Evolutionary conservation across 1,140 invertebrate genomes (phyloP).

Genomic region (Gonioctena quinquepunctata): DNA sequence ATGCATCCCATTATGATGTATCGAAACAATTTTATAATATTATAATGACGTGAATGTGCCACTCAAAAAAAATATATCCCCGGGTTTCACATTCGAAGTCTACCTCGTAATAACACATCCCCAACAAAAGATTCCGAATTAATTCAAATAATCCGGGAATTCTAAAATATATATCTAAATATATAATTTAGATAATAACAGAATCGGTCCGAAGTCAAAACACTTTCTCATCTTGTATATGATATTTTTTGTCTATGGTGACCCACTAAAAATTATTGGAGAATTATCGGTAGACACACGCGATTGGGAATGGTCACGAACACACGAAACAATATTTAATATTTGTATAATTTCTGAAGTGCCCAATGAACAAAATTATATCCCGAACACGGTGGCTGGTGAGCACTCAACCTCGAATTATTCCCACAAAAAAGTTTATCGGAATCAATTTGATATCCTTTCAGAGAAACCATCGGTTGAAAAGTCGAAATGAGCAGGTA

Average conservation of each 20-base stretch:
- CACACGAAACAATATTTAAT: slow-evolving; percentile 13
- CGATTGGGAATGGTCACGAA: slow-evolving; percentile 33
- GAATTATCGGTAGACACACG: slow-evolving; percentile 35
- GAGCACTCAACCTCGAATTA: slow-evolving; percentile 8
- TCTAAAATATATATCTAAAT: slow-evolving; percentile 28
- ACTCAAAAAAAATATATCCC: slow-evolving; percentile 15
- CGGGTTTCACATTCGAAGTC: slow-evolving; percentile 2
- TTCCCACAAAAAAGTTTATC: not conserved
- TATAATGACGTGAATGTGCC: not conserved
- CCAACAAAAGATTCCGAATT: slow-evolving; percentile 16
- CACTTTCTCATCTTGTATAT: slow-evolving; percentile 22
- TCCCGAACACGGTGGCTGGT: slow-evolving; percentile 7
- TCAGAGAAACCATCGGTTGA: not conserved
- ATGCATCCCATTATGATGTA: not conserved
- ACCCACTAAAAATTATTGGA: slow-evolving; percentile 37
- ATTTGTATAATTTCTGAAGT: slow-evolving; percentile 18
- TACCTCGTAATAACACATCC: slow-evolving; percentile 12
- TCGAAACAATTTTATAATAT: not conserved
- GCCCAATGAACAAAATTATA: slow-evolving; percentile 21
- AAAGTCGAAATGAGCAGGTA: too few species aligned
- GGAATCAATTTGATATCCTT: not conserved
- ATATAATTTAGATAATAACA: slow-evolving; percentile 37
- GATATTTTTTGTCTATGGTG: slow-evolving; percentile 31
- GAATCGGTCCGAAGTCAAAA: slow-evolving; percentile 20
- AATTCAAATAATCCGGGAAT: slow-evolving; percentile 34